Evolutionary conservation across 1,140 invertebrate genomes (phyloP).

Genomic region (Bactericera cockerelli): DNA sequence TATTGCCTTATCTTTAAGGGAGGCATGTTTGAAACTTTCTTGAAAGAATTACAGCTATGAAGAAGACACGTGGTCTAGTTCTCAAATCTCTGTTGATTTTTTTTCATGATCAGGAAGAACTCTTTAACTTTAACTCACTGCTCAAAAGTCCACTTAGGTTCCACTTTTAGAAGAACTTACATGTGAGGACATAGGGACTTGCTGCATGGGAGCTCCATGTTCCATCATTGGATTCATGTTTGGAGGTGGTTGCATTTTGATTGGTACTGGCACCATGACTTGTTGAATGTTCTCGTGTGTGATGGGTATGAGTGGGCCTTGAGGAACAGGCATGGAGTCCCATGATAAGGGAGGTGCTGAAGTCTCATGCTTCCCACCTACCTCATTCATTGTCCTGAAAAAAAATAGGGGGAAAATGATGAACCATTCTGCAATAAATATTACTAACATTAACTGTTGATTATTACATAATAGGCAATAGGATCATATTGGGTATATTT

Average conservation of each 20-base stretch:
- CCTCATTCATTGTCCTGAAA: slow-evolving; percentile 7
- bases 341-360: not conserved
- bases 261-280: slow-evolving; percentile 34
- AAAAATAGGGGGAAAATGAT: no score
- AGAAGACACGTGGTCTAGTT: no score
- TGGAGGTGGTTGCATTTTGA: slow-evolving; percentile 33
- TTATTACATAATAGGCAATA: no score
- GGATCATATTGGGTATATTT: no score
- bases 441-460: no score
- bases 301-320: not conserved
- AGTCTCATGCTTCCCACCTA: not conserved
- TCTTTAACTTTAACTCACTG: no score
- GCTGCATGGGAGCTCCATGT: slow-evolving; percentile 27
- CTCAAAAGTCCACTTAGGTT: not conserved
- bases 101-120: not conserved
- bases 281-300: slow-evolving; percentile 2
- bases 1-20: no score
- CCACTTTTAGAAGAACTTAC: slow-evolving; percentile 25
- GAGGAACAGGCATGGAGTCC: not conserved
- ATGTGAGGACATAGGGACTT: slow-evolving; percentile 31
- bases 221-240: slow-evolving; percentile 27
- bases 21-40: no score
- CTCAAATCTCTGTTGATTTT: no score
- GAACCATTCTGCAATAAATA: no score
- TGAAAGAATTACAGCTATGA: no score